Percentiles rank a stretch among this genome's conserved stretches.
Evolutionary conservation across 2,797 vertebrate genomes (phyloP).

Genomic region (Aeoliscus strigatus): DNA sequence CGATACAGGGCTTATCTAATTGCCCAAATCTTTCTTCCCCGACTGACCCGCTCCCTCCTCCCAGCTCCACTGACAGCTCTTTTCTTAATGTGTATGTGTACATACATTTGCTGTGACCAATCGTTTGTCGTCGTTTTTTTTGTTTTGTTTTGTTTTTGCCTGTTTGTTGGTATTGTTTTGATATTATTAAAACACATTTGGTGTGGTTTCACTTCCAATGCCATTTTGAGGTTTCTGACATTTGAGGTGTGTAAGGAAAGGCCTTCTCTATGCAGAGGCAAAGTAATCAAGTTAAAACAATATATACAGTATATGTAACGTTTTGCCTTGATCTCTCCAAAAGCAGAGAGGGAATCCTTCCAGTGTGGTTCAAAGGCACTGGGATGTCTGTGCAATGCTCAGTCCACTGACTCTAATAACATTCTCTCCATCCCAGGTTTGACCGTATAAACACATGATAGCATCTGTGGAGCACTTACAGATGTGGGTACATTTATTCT

Average conservation of each 20-base stretch:
- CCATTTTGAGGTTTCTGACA: constrained; percentile 50
- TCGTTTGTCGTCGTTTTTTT: no score
- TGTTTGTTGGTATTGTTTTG: constrained; percentile 75
- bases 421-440: constrained; percentile 22
- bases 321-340: constrained; percentile 56
- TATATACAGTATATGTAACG: constrained; percentile 28
- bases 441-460: constrained; percentile 32
- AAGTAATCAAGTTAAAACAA: constrained; percentile 24
- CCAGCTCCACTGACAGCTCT: constrained; percentile 61
- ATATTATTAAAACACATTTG: constrained; percentile 67
- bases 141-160: constrained; percentile 60
- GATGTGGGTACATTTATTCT: constrained; percentile 35
- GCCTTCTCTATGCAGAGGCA: constrained; percentile 35
- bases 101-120: constrained; percentile 79
- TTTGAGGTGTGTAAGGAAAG: constrained; percentile 46
- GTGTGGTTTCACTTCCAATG: constrained; percentile 56
- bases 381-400: constrained; percentile 30
- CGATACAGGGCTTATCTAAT: constrained; percentile 62
- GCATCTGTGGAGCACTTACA: constrained; percentile 35
- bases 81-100: constrained; percentile 81
- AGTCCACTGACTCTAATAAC: constrained; percentile 31
- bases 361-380: constrained; percentile 23
- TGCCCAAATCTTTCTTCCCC: constrained; percentile 39
- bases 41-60: constrained; percentile 13
- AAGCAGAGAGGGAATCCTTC: constrained; percentile 26